phyloP scores from a whole-genome alignment of 92 coral and sea anemone genomes.

The Metridium senile region DNA sequence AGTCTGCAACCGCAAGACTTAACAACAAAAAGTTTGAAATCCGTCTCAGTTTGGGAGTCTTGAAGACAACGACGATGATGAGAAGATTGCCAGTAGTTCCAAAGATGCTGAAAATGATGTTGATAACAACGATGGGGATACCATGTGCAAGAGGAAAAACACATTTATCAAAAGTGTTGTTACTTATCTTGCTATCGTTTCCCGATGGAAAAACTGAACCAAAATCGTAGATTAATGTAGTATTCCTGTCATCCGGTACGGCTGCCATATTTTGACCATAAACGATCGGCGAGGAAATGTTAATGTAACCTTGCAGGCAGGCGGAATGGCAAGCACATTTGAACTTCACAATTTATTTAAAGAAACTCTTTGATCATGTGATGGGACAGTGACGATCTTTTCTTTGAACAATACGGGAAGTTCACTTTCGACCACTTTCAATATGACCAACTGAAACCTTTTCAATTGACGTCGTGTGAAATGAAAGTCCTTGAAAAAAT shows the following conservation, averaged over 20 bases:
- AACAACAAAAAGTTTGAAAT: constrained; percentile 49
- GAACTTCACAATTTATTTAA: background rate
- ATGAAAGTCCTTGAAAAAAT: background rate
- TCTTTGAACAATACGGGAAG: no score
- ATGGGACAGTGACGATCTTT: background rate
- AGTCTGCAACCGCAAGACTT: constrained; percentile 60
- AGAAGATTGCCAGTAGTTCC: constrained; percentile 54
- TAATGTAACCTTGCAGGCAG: background rate
- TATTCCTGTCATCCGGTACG: background rate
- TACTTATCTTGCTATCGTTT: background rate
- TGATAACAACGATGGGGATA: constrained; percentile 13
- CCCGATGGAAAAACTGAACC: background rate
- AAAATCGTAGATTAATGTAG: background rate
- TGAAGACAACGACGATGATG: constrained; percentile 40
- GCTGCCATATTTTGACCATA: background rate
- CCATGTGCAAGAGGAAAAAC: constrained; percentile 20
- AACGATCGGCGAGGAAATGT: background rate
- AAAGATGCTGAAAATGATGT: constrained; percentile 29
- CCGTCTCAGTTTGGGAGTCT: constrained; percentile 46
- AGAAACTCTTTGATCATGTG: background rate
- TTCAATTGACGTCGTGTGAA: background rate
- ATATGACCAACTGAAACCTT: background rate
- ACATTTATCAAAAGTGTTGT: background rate
- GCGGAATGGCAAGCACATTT: background rate
- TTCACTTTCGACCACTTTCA: background rate